A percentile compares a stretch with the other conserved stretches of the same genome.
Evolutionary conservation across 1,140 invertebrate genomes (phyloP).

Genomic region (Antheraea pernyi): DNA sequence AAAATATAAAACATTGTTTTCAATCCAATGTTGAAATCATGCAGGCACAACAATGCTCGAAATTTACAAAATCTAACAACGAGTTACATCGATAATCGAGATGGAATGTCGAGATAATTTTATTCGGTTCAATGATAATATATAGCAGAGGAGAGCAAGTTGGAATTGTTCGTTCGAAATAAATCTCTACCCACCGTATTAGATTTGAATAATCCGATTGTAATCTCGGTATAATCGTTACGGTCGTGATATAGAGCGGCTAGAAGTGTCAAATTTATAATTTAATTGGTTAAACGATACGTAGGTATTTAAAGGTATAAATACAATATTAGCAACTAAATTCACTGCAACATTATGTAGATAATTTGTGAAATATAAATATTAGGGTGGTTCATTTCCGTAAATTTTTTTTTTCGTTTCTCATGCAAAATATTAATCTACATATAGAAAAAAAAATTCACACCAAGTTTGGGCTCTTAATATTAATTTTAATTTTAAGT

Average conservation of each 20-base stretch:
- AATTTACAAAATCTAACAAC: slow-evolving; percentile 31
- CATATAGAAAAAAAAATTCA: no score
- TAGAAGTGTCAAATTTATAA: not conserved
- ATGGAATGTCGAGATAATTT: slow-evolving; percentile 34
- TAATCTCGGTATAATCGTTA: slow-evolving; percentile 27
- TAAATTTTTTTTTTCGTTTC: no score
- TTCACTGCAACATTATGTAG: no score
- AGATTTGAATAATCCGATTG: slow-evolving; percentile 58
- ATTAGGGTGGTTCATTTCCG: no score
- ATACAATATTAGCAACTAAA: no score
- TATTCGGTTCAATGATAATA: slow-evolving; percentile 30
- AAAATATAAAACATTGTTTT: slow-evolving; percentile 4
- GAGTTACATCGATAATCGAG: slow-evolving; percentile 30
- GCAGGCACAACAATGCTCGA: slow-evolving; percentile 10
- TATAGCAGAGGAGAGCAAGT: not conserved
- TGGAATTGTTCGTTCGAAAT: slow-evolving; percentile 13
- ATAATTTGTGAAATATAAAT: no score
- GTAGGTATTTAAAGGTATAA: no score
- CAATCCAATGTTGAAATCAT: slow-evolving; percentile 23
- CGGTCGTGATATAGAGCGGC: not conserved
- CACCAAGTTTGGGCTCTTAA: no score
- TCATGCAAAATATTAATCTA: no score
- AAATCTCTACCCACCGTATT: slow-evolving; percentile 39
- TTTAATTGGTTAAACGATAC: no score
- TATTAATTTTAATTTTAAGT: no score